A percentile compares a stretch with the other conserved stretches of the same genome.
Conservation (phyloP, 2,113 vertebrate species). For the Girardinichthys multiradiatus region DNA sequence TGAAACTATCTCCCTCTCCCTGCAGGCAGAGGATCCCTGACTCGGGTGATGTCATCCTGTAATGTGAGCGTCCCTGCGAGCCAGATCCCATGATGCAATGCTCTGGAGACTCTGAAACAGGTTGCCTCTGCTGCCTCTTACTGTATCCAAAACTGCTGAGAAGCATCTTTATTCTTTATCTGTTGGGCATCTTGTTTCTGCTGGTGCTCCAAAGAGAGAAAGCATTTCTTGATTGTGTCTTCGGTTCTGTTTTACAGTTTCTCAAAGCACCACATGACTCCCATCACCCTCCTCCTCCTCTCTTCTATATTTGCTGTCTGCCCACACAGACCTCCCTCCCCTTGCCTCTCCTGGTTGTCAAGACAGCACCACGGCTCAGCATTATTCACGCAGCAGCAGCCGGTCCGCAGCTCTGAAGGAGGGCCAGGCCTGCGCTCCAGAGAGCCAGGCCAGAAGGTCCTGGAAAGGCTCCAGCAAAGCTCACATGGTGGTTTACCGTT, state of each 20-base stretch:
- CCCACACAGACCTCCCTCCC: constrained; percentile 41
- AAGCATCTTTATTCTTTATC: not conserved
- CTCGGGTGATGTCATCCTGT: constrained; percentile 79
- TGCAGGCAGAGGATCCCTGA: constrained; percentile 34
- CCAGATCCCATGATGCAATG: constrained; percentile 81
- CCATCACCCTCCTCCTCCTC: not conserved
- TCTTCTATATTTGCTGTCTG: constrained; percentile 47
- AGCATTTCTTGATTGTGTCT: not conserved
- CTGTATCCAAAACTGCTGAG: constrained; percentile 11
- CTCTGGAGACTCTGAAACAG: constrained; percentile 75
- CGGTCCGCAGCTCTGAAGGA: constrained; percentile 28
- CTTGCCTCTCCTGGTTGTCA: constrained; percentile 68
- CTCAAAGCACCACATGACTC: not conserved
- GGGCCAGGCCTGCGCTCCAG: constrained; percentile 31
- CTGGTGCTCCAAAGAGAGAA: too few species aligned
- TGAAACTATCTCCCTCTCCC: not conserved
- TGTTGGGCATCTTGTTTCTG: not conserved
- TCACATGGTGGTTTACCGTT: not conserved
- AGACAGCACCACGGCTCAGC: constrained; percentile 79
- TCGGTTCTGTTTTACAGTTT: not conserved
- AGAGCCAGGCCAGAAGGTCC: constrained; percentile 2
- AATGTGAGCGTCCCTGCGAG: constrained; percentile 71
- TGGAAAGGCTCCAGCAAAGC: not conserved
- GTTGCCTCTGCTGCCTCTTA: constrained; percentile 46
- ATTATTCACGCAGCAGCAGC: constrained; percentile 71